Base-by-base conservation (phyloP, 1,140 invertebrate genomes). In the Cecropterus lyciades region DNA sequence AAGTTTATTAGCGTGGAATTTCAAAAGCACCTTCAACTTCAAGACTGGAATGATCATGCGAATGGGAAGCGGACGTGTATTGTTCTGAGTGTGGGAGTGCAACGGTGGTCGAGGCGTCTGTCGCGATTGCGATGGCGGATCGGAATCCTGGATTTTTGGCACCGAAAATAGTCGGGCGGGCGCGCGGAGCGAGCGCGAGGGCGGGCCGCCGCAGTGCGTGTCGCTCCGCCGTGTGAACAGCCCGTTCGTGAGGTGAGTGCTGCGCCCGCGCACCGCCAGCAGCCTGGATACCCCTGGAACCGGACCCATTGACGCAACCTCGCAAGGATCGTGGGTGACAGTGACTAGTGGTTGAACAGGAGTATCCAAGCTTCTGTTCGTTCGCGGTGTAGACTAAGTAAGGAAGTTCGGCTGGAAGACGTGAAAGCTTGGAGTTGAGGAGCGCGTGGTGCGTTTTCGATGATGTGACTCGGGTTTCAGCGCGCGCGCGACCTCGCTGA, bases 191-290 rank as follows among this genome's bases (percentile, higher is more conserved):
- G 67, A 64, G 65, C 75, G 73, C 78, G 64, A 76, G 79, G 80
- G 85, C 81, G 82, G 83, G 80, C 77, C 64, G 74, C 70, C 85
- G 81, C 85, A 91, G 89, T 91, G 87, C 89, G 87, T 84, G 89
- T 85, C 89, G 89, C 89, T 91, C 89, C 89, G 89, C 89, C 89
- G 89, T 85, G 84, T 89, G 81, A 88, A 90, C 80, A 87, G 84
- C 89, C 82, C 87, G 88, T 82, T 85, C 87, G 88, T 82, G 85
- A 91, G 87, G 87, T 91, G 89, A 91, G 89, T 87, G 76, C 73
- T 68, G 64, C 74, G 72, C 16, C 73, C 68, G 56, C 59, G 73
- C 57, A 63, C 62, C 66, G 13, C 62, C 59, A 57, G 42, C 43
- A 68, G 73, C 71, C 75, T 81, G 83, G 82, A 83, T 82, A 84